Conservation (phyloP, 2,113 vertebrate species). For the Turdus rufiventris region DNA sequence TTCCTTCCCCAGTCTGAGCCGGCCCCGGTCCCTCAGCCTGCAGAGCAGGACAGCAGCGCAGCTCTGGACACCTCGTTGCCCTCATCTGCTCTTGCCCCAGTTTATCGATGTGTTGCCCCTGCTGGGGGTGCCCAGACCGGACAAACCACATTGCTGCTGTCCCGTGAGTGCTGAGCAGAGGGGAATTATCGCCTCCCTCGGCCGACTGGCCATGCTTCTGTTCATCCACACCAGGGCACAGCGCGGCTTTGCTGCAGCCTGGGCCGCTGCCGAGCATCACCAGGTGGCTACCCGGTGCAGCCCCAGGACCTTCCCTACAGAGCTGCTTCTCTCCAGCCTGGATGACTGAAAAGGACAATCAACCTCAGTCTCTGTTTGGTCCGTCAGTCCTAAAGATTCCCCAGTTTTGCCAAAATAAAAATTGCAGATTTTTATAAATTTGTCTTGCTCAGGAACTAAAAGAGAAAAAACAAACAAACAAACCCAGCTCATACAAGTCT, state of each 20-base stretch:
- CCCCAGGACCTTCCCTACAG: too few species aligned
- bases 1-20: background rate
- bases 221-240: accelerated
- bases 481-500: accelerated
- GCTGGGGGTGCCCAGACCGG: background rate
- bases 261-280: background rate
- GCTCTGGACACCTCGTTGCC: background rate
- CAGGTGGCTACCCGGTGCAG: accelerated
- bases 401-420: background rate
- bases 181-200: background rate
- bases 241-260: accelerated
- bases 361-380: background rate
- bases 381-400: background rate
- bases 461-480: background rate
- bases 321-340: background rate
- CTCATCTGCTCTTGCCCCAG: background rate
- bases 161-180: background rate
- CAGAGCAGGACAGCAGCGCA: background rate
- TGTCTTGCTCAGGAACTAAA: background rate
- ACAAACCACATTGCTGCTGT: background rate
- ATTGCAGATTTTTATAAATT: background rate
- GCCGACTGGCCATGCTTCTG: background rate
- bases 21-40: background rate
- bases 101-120: background rate
- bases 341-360: background rate